These are phyloP conservation scores for Anas platyrhynchos DNA, from an alignment of 2,113 vertebrate species.

Conservation along the genomic window DNA sequence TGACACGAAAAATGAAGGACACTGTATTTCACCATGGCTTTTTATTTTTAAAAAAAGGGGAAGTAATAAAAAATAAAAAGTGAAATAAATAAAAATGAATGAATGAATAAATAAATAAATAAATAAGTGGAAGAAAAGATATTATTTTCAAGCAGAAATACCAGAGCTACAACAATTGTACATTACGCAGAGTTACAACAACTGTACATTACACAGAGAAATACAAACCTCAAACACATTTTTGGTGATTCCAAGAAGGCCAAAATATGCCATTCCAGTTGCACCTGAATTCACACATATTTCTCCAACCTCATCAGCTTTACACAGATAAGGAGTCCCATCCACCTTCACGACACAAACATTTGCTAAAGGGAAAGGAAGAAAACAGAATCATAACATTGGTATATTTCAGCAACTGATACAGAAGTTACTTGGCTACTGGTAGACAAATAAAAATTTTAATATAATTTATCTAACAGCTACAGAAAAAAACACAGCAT, in stretches of 20 bases:
- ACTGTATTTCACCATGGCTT: not conserved
- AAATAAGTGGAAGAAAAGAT: not conserved
- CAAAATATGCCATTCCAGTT: constrained; percentile 89
- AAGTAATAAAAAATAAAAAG: not conserved
- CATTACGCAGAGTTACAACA: not conserved
- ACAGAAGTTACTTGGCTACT: not conserved
- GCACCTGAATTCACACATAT: constrained; percentile 89
- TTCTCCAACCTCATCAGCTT: constrained; percentile 93
- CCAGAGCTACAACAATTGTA: not conserved
- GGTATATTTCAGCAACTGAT: not conserved
- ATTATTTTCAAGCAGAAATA: not conserved
- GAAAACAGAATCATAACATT: not conserved
- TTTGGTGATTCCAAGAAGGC: constrained; percentile 93
- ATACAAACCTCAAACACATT: constrained; percentile 90
- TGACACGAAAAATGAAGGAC: not conserved
- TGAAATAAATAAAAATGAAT: too few relatives aligned
- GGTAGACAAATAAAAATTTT: not conserved
- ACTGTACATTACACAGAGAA: not conserved
- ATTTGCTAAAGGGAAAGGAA: constrained; percentile 73
- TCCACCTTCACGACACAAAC: constrained; percentile 93
- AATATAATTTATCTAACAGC: not conserved
- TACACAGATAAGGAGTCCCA: constrained; percentile 90
- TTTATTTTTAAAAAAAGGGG: not conserved
- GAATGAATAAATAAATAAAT: not conserved
- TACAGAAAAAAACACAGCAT: not conserved